Percentiles rank a stretch among this genome's conserved stretches.
Evolutionary conservation across 2,797 vertebrate species (phyloP).

Genomic region (Neosilurus hyrtlii): DNA sequence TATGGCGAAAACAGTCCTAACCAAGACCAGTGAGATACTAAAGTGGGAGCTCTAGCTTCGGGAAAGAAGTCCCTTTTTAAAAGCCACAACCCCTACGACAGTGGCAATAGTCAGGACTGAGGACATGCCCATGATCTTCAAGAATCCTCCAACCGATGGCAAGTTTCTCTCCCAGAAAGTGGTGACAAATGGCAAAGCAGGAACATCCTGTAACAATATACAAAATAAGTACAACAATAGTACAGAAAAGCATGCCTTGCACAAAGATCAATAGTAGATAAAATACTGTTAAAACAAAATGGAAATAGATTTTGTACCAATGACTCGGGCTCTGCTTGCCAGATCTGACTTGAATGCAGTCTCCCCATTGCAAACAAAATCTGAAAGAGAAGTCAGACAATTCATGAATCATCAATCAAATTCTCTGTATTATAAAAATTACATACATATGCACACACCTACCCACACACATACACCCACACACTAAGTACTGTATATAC

Average conservation of each 20-base stretch:
- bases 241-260: neutral
- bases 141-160: conserved; percentile 85
- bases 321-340: conserved; percentile 84
- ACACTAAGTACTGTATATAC: neutral
- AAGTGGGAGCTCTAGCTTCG: conserved; percentile 53
- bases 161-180: conserved; percentile 91
- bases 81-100: conserved; percentile 73
- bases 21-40: conserved; percentile 26
- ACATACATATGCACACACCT: neutral
- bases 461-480: neutral
- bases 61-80: conserved; percentile 79
- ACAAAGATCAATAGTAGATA: neutral
- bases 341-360: conserved; percentile 84
- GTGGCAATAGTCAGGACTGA: conserved; percentile 72
- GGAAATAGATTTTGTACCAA: conserved; percentile 67
- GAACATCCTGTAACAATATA: conserved; percentile 79
- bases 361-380: conserved; percentile 82
- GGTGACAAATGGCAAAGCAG: conserved; percentile 76
- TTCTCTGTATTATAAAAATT: neutral
- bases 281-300: neutral
- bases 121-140: conserved; percentile 81
- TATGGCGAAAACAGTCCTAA: conserved; percentile 48
- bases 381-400: conserved; percentile 67
- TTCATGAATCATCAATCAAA: neutral
- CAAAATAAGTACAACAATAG: neutral